A percentile compares a stretch with the other conserved stretches of the same genome.
Evolutionary conservation across 1,140 invertebrate genomes (phyloP).

Genomic region (Pachyrhynchus sulphureomaculatus): DNA sequence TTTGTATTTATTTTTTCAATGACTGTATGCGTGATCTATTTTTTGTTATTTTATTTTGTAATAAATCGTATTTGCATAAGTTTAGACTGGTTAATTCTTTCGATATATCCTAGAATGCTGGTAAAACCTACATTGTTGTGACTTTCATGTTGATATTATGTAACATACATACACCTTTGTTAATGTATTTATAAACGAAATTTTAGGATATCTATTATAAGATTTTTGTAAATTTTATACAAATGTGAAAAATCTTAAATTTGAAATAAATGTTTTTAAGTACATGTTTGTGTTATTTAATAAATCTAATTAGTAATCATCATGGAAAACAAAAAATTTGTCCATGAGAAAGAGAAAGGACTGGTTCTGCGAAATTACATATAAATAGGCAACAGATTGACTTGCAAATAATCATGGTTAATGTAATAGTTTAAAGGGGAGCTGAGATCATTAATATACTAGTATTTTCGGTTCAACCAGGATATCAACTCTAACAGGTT

Average conservation of each 20-base stretch:
- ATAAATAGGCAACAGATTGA: neutral
- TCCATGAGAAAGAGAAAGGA: conserved; percentile 15
- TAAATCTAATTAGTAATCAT: neutral
- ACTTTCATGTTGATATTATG: conserved; percentile 36
- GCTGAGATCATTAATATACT: too few relatives aligned
- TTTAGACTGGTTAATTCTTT: conserved; percentile 43
- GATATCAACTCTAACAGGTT: too few relatives aligned
- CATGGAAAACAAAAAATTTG: neutral
- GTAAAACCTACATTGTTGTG: conserved; percentile 14
- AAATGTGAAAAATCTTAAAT: conserved; percentile 1
- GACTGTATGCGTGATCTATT: conserved; percentile 47
- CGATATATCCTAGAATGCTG: conserved; percentile 7
- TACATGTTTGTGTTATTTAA: neutral
- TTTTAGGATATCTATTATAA: conserved; percentile 18
- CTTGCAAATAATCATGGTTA: neutral
- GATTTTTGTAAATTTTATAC: neutral
- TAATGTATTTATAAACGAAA: conserved; percentile 32
- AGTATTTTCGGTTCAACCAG: too few relatives aligned
- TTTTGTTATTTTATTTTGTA: conserved; percentile 39
- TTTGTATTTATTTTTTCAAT: conserved; percentile 45
- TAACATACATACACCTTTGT: conserved; percentile 35
- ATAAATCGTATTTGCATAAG: conserved; percentile 38
- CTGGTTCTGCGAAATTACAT: neutral
- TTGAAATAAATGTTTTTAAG: conserved; percentile 10
- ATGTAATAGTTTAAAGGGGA: too few relatives aligned